Conservation (phyloP, 2,888 invertebrate genomes). For the Sabatieria punctata region DNA sequence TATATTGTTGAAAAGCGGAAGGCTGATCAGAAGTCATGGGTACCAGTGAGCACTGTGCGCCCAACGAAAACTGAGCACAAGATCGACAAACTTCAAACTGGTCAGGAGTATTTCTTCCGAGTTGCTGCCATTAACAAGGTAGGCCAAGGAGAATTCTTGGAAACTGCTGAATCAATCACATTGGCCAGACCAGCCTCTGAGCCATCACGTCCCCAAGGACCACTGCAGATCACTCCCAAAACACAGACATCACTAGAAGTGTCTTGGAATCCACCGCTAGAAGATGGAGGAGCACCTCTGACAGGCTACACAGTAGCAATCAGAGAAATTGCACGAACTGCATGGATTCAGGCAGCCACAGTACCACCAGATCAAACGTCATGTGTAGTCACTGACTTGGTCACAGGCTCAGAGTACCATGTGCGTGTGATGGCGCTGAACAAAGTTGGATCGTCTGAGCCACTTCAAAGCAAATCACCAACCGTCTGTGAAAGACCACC, state of each 20-base stretch:
- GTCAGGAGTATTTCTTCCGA: conserved; percentile 34
- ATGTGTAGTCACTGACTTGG: conserved; percentile 31
- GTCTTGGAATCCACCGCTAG: conserved; percentile 31
- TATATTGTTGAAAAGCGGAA: conserved; percentile 75
- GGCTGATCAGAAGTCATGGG: conserved; percentile 50
- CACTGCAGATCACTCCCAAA: conserved; percentile 2
- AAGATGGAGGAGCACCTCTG: conserved; percentile 12
- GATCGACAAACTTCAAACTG: conserved; percentile 22
- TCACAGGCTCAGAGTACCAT: conserved; percentile 32
- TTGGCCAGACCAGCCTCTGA: not conserved
- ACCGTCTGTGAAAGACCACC: conserved; percentile 41
- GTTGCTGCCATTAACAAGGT: conserved; percentile 34
- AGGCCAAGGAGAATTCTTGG: conserved; percentile 34
- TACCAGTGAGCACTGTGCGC: not conserved
- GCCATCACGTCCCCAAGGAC: conserved; percentile 5
- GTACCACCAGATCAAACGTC: conserved; percentile 11
- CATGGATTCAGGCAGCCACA: conserved; percentile 8
- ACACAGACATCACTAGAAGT: conserved; percentile 7
- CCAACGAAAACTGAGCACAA: conserved; percentile 1
- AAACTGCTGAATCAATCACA: conserved; percentile 8
- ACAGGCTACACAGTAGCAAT: conserved; percentile 6
- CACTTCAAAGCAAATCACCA: conserved; percentile 62
- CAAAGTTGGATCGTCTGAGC: conserved; percentile 83
- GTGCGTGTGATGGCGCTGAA: conserved; percentile 90
- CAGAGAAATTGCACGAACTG: not conserved